phyloP scores from a whole-genome alignment of 2,797 vertebrate genomes.

The Sternotherus odoratus region DNA sequence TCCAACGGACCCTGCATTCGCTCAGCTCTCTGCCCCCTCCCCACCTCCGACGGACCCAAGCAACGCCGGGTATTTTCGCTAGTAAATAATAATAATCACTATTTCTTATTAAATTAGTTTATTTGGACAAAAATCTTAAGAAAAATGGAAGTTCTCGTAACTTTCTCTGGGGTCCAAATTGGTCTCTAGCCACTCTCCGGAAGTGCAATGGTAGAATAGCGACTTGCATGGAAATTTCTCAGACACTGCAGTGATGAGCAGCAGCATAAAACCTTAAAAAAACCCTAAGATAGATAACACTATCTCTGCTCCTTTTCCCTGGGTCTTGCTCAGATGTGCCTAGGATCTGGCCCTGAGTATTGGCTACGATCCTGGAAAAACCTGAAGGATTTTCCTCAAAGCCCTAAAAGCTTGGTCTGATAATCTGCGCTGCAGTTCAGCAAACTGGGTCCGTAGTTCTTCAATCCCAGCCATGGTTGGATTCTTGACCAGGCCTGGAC shows the following conservation, averaged over 20 bases:
- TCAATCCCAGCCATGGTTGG: no score
- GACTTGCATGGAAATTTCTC: neutral
- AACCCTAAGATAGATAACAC: neutral
- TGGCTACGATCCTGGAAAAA: neutral
- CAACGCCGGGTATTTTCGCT: no score
- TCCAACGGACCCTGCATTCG: no score
- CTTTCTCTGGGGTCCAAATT: neutral
- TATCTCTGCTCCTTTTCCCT: neutral
- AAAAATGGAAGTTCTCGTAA: constrained; percentile 4
- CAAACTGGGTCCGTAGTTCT: no score
- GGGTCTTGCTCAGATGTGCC: neutral
- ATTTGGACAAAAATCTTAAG: neutral
- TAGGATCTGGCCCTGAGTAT: neutral
- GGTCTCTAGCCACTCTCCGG: neutral
- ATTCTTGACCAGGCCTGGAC: no score
- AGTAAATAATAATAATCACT: constrained; percentile 22
- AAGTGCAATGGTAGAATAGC: neutral
- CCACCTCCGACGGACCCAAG: no score
- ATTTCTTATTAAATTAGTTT: neutral
- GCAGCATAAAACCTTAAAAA: neutral
- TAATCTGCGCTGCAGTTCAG: no score
- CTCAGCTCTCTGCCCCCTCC: no score
- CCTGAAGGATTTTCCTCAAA: constrained; percentile 30
- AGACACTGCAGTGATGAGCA: neutral
- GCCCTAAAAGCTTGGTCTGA: no score